Base-by-base conservation (phyloP, 53 echinoderm and acorn worm genomes). In the Echinometra lucunter region DNA sequence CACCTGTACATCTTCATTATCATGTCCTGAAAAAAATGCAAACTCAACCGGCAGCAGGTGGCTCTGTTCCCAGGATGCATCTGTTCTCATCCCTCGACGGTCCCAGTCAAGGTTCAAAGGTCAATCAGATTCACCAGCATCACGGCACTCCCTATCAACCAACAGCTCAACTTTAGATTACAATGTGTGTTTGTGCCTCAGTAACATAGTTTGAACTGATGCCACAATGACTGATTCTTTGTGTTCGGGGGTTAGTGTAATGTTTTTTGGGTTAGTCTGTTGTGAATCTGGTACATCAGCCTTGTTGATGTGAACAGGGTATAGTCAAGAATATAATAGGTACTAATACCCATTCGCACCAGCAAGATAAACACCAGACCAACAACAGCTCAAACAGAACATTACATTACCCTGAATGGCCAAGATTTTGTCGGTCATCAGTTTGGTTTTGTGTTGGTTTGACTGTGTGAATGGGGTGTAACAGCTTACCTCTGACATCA, bases 71-170 rank as follows among this genome's bases (percentile, higher is more conserved):
- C 85, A 28, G 47, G 85, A 49, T 49, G 85, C 85, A 45, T 78
- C 38, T 69, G 32, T 30, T 69, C 69, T 69, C 34, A 32, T 21
- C 78, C 75, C 40, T 75, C 40, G 38, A 38, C 21, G 75, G 5
- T 75, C 78, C 78, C 78, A 78, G 18, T 30, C 78, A 40, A 85
- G 49, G 85, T 45, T 49, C 85, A 85, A 47, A 49, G 85, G 85
- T 85, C 85, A 85, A n/a, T 6, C 11, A 0, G 53, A 53, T 53
- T 53, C 53, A 4, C 9, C 53, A 53, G n/a, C 4, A 13, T 85
- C 47, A 85, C 49, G n/a, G 53, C 85, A 85, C n/a, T 49, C 85
- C 4, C 44, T 85, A 85, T 85, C 85, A 47, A 28, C 85, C 34
- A 21, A 25, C 85, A 27, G 49, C 85, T 49, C 13, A 49, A 85